A percentile compares a stretch with the other conserved stretches of the same genome.
phyloP scores from a whole-genome alignment of 2,113 vertebrate species.

The Mesocricetus auratus region DNA sequence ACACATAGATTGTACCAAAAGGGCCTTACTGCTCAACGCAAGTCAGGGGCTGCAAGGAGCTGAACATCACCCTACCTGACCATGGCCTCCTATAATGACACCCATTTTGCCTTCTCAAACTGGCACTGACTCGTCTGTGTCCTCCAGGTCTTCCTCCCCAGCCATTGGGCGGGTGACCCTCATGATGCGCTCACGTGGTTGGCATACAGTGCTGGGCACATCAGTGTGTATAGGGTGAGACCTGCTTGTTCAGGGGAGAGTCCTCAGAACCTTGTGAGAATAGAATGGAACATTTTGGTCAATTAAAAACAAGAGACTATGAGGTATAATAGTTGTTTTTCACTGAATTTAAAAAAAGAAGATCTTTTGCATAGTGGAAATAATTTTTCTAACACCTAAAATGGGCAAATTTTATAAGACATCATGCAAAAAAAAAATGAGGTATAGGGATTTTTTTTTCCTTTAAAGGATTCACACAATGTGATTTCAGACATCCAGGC shows the following conservation, averaged over 20 bases:
- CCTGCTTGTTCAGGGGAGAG: rapidly evolving
- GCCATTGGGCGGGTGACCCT: background rate
- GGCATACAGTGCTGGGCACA: background rate
- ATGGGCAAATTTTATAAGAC: background rate
- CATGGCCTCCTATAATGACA: rapidly evolving
- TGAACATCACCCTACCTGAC: rapidly evolving
- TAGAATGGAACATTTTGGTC: background rate
- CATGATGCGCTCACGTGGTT: too few relatives aligned
- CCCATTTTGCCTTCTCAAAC: too few relatives aligned
- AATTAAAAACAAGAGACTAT: conserved; percentile 62
- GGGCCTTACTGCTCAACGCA: too few relatives aligned
- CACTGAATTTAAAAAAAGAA: conserved; percentile 70
- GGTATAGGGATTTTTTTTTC: conserved; percentile 74
- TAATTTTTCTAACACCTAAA: background rate
- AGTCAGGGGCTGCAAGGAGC: rapidly evolving
- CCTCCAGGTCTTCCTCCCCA: background rate
- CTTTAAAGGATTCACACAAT: conserved; percentile 65
- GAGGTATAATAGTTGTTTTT: conserved; percentile 88
- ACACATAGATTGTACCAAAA: background rate
- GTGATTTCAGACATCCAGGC: conserved; percentile 14
- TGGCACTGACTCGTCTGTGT: background rate
- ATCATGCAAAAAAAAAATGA: conserved; percentile 7
- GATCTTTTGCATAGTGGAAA: conserved; percentile 56
- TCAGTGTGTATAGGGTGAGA: rapidly evolving
- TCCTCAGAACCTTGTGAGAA: background rate